Base-by-base conservation (phyloP, 2,888 invertebrate genomes). In the Syrista parreyssii region DNA sequence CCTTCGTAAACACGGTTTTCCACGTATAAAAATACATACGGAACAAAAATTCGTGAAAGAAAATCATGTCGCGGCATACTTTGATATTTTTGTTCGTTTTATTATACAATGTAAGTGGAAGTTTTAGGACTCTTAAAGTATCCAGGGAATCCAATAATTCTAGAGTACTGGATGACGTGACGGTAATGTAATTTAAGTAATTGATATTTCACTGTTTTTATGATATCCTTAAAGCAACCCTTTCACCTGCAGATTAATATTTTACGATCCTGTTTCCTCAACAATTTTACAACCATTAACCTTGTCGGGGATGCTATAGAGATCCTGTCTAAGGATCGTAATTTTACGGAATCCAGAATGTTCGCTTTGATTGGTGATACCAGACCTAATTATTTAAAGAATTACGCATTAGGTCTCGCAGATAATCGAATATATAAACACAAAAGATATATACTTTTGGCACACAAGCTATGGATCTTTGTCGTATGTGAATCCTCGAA, bases 331-430 rank as follows among this genome's bases (percentile, higher is more conserved):
- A 32, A 75, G 33, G 12, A 68, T n/a, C 34, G 68, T 23, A 34
- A 77, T 68, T 34, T 32, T 34, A 68, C 74, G 11, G 77, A 74
- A 68, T 32, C 30, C 30, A 35, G 32, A 23, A 15, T 36, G 15
- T 69, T 23, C 55, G 69, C 78, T 34, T 78, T 34, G 30, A n/a
- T 78, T 34, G 78, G 78, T 23, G 11, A 69, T n/a, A 31, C 55
- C 23, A 75, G 75, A 71, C 36, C 75, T 40, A 78, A 35, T 69
- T 23, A 15, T 23, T 33, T 75, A 36, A 72, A 75, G 33, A 23
- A 33, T 15, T 78, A 75, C 71, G 32, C 35, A 3, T 40, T 69
- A 31, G 69, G 68, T 69, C 68, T 68, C 6, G 0, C 68, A 11
- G n/a, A 32, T 11, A 69, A 71, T 9, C 36, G 11, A 35, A 12